A percentile compares a stretch with the other conserved stretches of the same genome.
These are phyloP conservation scores for Albula glossodonta DNA, from an alignment of 2,113 vertebrate species.

Conservation along the genomic window DNA sequence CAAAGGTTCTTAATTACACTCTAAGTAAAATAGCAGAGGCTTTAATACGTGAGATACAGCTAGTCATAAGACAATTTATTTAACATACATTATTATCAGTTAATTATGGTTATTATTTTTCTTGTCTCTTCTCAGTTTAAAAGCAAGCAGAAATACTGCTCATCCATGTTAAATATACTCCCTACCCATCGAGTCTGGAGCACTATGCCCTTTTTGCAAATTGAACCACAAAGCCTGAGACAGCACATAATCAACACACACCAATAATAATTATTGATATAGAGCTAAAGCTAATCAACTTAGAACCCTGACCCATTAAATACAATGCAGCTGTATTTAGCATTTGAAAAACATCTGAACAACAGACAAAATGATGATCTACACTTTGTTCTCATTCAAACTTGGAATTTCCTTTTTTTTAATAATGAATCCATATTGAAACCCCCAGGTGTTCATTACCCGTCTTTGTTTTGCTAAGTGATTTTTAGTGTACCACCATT, in stretches of 20 bases:
- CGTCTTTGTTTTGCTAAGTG: not conserved
- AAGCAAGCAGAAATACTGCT: too few species aligned
- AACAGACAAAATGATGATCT: not conserved
- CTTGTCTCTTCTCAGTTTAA: too few species aligned
- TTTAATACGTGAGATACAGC: too few species aligned
- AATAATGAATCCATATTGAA: not conserved
- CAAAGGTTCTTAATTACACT: too few species aligned
- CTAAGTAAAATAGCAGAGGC: too few species aligned
- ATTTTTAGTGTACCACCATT: not conserved
- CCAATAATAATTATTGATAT: not conserved
- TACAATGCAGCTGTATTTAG: not conserved
- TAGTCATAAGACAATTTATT: too few species aligned
- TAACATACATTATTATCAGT: too few species aligned
- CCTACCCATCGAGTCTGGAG: not conserved
- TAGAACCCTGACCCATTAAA: not conserved
- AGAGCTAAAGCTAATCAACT: not conserved
- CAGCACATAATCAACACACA: not conserved
- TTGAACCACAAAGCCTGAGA: not conserved
- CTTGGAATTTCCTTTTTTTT: not conserved
- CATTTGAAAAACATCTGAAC: not conserved
- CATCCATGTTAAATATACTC: too few species aligned
- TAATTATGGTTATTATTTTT: too few species aligned
- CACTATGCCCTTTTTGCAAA: not conserved
- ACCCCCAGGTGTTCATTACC: not conserved
- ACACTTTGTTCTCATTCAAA: not conserved